These are phyloP conservation scores for Clamator glandarius DNA, from an alignment of 2,797 vertebrate genomes.

Conservation along the genomic window DNA sequence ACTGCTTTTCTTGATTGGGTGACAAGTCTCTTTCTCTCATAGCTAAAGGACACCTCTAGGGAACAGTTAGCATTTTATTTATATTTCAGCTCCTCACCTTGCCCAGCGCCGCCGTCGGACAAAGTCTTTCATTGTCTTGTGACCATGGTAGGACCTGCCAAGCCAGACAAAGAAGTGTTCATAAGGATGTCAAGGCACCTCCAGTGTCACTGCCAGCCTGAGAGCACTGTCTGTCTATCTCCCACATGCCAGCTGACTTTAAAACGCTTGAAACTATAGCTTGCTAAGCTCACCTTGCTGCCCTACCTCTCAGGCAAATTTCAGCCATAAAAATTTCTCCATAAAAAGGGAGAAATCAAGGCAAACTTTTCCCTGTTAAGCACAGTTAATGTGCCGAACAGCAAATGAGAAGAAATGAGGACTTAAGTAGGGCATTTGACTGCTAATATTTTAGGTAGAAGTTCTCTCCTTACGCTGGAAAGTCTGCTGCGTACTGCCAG, in stretches of 20 bases:
- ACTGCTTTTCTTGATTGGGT: neutral
- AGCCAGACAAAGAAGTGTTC: neutral
- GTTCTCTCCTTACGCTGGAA: constrained; percentile 87
- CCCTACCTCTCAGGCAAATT: neutral
- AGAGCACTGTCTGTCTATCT: neutral
- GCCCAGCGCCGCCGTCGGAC: constrained; percentile 96
- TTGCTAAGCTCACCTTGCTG: neutral
- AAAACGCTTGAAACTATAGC: neutral
- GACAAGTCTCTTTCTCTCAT: neutral
- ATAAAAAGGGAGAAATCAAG: neutral
- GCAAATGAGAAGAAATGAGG: neutral
- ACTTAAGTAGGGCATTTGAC: neutral
- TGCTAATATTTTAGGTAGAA: neutral
- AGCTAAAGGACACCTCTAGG: neutral
- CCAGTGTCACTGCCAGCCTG: neutral
- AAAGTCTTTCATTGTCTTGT: constrained; percentile 98
- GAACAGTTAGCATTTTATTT: neutral
- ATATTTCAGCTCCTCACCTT: constrained; percentile 79
- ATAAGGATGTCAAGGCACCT: neutral
- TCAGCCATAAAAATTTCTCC: neutral
- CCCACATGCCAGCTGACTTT: neutral
- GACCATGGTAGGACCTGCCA: constrained; percentile 90
- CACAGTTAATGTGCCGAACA: neutral
- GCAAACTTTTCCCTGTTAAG: neutral
- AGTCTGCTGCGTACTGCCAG: constrained; percentile 97